Percentiles rank a stretch among this genome's conserved stretches.
These are phyloP conservation scores for Scortum barcoo DNA, from an alignment of 2,113 vertebrate species.

Conservation along the genomic window DNA sequence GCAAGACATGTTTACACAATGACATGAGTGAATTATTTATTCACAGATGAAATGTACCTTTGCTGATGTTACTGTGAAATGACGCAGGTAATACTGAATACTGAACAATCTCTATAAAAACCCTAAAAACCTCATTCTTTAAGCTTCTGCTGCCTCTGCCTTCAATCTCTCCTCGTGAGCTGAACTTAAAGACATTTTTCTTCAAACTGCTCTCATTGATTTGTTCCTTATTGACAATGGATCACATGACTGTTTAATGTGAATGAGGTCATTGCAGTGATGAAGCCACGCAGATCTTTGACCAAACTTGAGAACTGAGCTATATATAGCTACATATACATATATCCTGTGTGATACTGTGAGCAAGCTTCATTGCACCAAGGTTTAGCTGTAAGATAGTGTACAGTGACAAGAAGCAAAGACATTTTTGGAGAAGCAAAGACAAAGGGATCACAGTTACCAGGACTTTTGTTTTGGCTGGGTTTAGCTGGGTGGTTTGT, in stretches of 20 bases:
- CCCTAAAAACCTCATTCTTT: background rate
- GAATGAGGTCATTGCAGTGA: background rate
- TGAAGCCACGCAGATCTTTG: too few species aligned
- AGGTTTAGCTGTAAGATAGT: too few species aligned
- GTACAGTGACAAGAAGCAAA: too few species aligned
- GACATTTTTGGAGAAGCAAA: too few species aligned
- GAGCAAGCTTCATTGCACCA: too few species aligned
- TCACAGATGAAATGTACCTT: background rate
- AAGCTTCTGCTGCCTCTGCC: background rate
- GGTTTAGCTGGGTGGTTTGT: too few species aligned
- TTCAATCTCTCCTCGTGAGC: background rate
- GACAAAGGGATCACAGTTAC: too few species aligned
- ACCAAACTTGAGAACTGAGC: too few species aligned
- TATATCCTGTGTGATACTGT: too few species aligned
- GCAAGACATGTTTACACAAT: conserved; percentile 14
- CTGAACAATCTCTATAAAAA: too few species aligned
- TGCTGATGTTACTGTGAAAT: background rate
- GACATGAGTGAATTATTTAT: conserved; percentile 6
- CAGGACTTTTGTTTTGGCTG: too few species aligned
- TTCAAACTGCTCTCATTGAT: background rate
- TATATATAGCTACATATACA: too few species aligned
- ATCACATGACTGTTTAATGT: background rate
- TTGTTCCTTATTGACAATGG: background rate
- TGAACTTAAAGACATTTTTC: background rate
- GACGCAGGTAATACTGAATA: background rate